These are phyloP conservation scores for Falco concolor DNA, from an alignment of 2,797 vertebrate genomes.

Conservation along the genomic window DNA sequence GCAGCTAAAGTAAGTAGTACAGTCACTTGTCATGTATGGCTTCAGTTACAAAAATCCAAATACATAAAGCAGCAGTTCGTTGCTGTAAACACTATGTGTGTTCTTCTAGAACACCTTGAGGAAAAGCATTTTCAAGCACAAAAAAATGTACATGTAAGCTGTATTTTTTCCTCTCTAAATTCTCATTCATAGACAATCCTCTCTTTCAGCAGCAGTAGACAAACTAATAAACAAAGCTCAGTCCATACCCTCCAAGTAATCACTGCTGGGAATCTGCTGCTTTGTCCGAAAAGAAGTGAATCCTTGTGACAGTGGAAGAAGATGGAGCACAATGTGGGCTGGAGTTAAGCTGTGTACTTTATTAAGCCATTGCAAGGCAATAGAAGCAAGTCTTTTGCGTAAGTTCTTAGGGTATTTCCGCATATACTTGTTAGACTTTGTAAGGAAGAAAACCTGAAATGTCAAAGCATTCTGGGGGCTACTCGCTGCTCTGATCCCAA, in stretches of 20 bases:
- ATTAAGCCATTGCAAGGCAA: neutral
- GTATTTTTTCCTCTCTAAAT: neutral
- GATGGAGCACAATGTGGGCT: neutral
- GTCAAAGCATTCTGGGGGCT: neutral
- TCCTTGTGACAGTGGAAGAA: neutral
- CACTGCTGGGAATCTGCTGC: neutral
- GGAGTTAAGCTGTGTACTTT: neutral
- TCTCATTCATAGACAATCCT: neutral
- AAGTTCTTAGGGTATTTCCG: neutral
- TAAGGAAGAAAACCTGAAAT: neutral
- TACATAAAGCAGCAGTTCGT: neutral
- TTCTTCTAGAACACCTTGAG: neutral
- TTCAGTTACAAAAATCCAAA: neutral
- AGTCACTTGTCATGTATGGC: neutral
- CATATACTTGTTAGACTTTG: neutral
- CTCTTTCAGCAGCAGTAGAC: neutral
- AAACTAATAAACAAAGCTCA: neutral
- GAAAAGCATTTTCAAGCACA: neutral
- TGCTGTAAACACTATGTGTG: neutral
- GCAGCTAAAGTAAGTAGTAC: neutral
- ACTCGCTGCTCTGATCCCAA: neutral
- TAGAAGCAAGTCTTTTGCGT: neutral
- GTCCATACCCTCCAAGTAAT: neutral
- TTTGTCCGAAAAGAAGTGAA: neutral
- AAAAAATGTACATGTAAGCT: neutral